Percentiles rank a stretch among this genome's conserved stretches.
Evolutionary conservation across 2,797 vertebrate species (phyloP).

Genomic region (Schizopygopsis pylzovi): DNA sequence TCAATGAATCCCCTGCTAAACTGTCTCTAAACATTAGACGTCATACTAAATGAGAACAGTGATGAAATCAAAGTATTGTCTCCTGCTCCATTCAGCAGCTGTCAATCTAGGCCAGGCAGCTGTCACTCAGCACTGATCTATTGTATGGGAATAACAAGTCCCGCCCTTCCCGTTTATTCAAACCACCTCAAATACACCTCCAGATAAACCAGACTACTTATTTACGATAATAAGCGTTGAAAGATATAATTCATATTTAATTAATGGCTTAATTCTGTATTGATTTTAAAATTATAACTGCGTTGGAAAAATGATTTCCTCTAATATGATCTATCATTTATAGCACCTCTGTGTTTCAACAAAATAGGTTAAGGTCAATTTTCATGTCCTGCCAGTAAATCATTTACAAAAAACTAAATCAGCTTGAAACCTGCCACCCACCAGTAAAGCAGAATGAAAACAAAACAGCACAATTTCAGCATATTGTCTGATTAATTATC

Average conservation of each 20-base stretch:
- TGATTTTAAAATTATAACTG: not conserved
- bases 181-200: not conserved
- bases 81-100: conserved; percentile 21
- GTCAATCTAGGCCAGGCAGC: conserved; percentile 32
- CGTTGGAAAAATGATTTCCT: not conserved
- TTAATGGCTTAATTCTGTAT: not conserved
- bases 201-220: not conserved
- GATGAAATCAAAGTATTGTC: conserved; percentile 1
- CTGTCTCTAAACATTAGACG: not conserved
- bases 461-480: too few relatives aligned
- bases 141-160: not conserved
- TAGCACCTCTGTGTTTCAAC: too few relatives aligned
- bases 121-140: conserved; percentile 36
- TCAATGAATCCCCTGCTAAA: conserved; percentile 16
- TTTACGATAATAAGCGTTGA: not conserved
- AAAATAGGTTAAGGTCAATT: too few relatives aligned
- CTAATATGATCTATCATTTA: not conserved
- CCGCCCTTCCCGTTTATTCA: not conserved
- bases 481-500: not conserved
- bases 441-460: too few relatives aligned
- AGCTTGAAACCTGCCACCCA: too few relatives aligned
- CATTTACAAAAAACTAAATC: too few relatives aligned
- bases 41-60: conserved; percentile 11
- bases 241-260: not conserved
- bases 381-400: too few relatives aligned